Evolutionary conservation across 2,888 invertebrate genomes (phyloP), one percentile per base, ranked within the genome.

Genomic region (Drosophila subsilvestris): DNA sequence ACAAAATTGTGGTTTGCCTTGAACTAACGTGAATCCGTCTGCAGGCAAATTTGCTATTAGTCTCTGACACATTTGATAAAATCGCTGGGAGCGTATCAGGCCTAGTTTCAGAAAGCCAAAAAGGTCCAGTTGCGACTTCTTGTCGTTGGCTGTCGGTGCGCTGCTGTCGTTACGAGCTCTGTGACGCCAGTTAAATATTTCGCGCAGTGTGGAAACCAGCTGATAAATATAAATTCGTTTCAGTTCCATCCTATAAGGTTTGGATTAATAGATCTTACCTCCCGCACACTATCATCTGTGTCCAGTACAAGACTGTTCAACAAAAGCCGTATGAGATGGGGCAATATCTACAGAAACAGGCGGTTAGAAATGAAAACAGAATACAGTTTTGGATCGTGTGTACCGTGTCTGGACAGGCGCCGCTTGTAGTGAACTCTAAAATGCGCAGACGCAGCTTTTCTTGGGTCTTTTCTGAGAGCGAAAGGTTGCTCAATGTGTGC

Each of bases 31-130:
- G 32, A 88, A 82, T 29, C 78, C 80, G 7, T 51, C 50, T 1
- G 71, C 75, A 0, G 86, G 74, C 48, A 90, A 63, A 7, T 76
- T 74, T 45, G 79, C 76, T 45, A 91, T 87, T 0, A 73, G 76
- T 54, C 90, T 91, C 49, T 91, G 90, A 91, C 92, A 92, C 45
- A 80, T 74, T 32, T 90, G 88, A 63, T 88, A 92, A 29, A 92
- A 89, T 47, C 87, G 89, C 57, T 90, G 91, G 1, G 90, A 91
- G n/a, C 90, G 88, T 12, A 86, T 91, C 7, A 92, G 73, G 1
- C 90, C 90, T 32, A 91, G 90, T 53, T 88, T 78, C 7, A 92
- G 76, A 27, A 80, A 88, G 20, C 77, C 78, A 68, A 92, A 92
- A 0, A 91, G 79, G 45, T 91, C 90, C 18, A 89, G 53, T 67